phyloP scores from a whole-genome alignment of 1,140 invertebrate species.

The Diachasmimorpha longicaudata region DNA sequence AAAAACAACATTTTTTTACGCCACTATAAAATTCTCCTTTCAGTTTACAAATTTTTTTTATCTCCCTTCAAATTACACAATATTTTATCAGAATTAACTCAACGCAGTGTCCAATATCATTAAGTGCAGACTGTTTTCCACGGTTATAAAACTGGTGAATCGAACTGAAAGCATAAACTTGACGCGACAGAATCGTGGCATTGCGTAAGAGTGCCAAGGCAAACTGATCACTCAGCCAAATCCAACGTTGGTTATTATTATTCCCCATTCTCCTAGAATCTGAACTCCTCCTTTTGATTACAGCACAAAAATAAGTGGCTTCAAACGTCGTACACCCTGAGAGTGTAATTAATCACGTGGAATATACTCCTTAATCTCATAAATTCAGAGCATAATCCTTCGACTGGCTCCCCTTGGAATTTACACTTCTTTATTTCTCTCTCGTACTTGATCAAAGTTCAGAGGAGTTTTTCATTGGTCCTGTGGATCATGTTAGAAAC shows the following conservation, averaged over 20 bases:
- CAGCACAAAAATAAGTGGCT: not conserved
- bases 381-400: too few relatives aligned
- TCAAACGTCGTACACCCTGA: not conserved
- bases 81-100: not conserved
- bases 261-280: not conserved
- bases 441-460: not conserved
- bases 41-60: too few relatives aligned
- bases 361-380: not conserved
- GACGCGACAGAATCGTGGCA: not conserved
- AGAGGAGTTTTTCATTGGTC: not conserved
- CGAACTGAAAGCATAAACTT: not conserved
- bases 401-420: too few relatives aligned
- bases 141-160: not conserved
- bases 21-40: too few relatives aligned
- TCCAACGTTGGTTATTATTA: not conserved
- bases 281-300: not conserved
- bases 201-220: constrained; percentile 41
- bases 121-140: not conserved
- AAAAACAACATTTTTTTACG: too few relatives aligned
- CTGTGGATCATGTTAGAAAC: not conserved
- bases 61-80: too few relatives aligned
- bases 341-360: not conserved
- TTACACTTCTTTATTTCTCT: not conserved
- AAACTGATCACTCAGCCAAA: constrained; percentile 24
- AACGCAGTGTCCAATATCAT: not conserved